A percentile compares a stretch with the other conserved stretches of the same genome.
phyloP scores from a whole-genome alignment of 2,888 invertebrate species.

The Dascillus cervinus region DNA sequence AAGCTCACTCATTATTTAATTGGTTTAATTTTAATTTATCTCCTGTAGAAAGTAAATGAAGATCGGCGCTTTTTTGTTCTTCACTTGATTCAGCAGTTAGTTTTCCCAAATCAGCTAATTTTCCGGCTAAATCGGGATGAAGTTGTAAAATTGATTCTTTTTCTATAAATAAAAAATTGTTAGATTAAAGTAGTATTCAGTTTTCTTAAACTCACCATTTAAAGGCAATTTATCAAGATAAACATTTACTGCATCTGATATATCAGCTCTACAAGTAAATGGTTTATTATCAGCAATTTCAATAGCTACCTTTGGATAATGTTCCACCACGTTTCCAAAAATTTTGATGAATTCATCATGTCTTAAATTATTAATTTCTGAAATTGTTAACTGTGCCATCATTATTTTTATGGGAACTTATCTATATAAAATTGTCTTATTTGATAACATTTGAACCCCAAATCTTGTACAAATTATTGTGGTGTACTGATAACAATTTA shows the following conservation, averaged over 20 bases:
- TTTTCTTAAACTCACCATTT: constrained; percentile 41
- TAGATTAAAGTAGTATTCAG: constrained; percentile 4
- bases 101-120: constrained; percentile 47
- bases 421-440: no score
- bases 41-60: constrained; percentile 46
- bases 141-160: constrained; percentile 49
- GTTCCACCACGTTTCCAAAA: constrained; percentile 58
- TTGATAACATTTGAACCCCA: no score
- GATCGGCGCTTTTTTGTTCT: constrained; percentile 52
- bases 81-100: constrained; percentile 51
- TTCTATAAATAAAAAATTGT: constrained; percentile 41
- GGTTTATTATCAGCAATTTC: constrained; percentile 46
- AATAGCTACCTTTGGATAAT: constrained; percentile 48
- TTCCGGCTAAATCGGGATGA: constrained; percentile 60
- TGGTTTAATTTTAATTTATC: constrained; percentile 47
- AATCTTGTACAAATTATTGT: no score
- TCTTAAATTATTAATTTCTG: constrained; percentile 48
- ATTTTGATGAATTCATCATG: constrained; percentile 48
- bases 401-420: constrained; percentile 6
- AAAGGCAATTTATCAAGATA: constrained; percentile 49
- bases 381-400: constrained; percentile 34
- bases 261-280: constrained; percentile 42
- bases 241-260: constrained; percentile 47
- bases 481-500: no score
- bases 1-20: constrained; percentile 35